Evolutionary conservation across 2,113 vertebrate species (phyloP).

Genomic region (Labrus mixtus): DNA sequence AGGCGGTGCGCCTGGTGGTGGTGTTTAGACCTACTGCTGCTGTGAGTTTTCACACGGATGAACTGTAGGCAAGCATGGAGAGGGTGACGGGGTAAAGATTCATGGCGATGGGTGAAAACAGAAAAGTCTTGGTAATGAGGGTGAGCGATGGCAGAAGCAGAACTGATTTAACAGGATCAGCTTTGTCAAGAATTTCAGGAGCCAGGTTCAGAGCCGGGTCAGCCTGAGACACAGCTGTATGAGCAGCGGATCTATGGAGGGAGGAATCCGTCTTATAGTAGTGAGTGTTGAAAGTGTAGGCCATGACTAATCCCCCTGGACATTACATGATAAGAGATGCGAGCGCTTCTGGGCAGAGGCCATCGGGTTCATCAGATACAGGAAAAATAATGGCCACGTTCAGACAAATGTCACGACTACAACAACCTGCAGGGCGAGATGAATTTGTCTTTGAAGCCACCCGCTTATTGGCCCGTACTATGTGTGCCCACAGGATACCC

Average conservation of each 20-base stretch:
- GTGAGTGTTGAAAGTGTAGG: conserved; percentile 29
- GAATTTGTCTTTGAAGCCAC: conserved; percentile 59
- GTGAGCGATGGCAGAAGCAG: conserved; percentile 21
- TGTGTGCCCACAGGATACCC: conserved; percentile 36
- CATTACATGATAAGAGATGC: conserved; percentile 55
- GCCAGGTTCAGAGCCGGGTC: conserved; percentile 48
- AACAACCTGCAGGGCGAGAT: conserved; percentile 40
- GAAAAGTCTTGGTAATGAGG: conserved; percentile 38
- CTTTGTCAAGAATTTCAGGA: conserved; percentile 33
- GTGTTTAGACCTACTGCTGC: conserved; percentile 54
- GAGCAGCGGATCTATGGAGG: conserved; percentile 35
- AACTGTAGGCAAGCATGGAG: conserved; percentile 36
- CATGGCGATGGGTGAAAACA: conserved; percentile 23
- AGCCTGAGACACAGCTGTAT: conserved; percentile 23
- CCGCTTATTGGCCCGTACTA: conserved; percentile 28
- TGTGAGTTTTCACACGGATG: conserved; percentile 46
- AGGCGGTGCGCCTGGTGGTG: conserved; percentile 62
- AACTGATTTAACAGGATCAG: conserved; percentile 56
- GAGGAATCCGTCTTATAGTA: conserved; percentile 32
- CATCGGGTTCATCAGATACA: conserved; percentile 68
- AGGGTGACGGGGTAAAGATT: conserved; percentile 12
- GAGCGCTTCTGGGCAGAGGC: conserved; percentile 37
- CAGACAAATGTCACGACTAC: conserved; percentile 44
- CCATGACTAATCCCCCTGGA: conserved; percentile 55
- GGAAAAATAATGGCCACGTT: conserved; percentile 59